These are phyloP conservation scores for Eulithis testata DNA, from an alignment of 2,888 invertebrate species.

Conservation along the genomic window DNA sequence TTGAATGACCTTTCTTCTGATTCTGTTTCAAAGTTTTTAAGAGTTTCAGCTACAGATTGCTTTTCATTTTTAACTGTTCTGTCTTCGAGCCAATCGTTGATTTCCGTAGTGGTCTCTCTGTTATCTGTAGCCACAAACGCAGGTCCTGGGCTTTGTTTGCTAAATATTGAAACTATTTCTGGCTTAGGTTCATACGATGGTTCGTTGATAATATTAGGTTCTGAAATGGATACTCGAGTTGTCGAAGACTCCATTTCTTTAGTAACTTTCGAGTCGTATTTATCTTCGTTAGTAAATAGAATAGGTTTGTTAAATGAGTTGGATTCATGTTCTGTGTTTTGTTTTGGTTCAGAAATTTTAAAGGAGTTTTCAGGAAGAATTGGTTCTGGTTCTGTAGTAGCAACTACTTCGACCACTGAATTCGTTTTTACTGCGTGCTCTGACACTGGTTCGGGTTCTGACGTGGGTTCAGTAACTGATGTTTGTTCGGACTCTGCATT, in stretches of 20 bases:
- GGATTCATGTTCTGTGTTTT: slow-evolving; percentile 33
- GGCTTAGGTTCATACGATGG: slow-evolving; percentile 62
- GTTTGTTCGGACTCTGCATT: slow-evolving; percentile 17
- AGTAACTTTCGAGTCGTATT: slow-evolving; percentile 41
- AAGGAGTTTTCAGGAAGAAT: slow-evolving; percentile 5
- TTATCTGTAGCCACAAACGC: slow-evolving; percentile 30
- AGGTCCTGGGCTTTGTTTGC: slow-evolving; percentile 39
- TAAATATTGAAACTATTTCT: slow-evolving; percentile 59
- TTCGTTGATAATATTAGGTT: slow-evolving; percentile 57
- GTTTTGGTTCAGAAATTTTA: slow-evolving; percentile 39
- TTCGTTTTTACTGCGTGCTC: slow-evolving; percentile 26
- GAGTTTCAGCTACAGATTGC: slow-evolving; percentile 15
- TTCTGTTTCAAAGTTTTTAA: slow-evolving; percentile 48
- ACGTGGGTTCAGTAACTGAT: slow-evolving; percentile 26
- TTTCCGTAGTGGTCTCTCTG: slow-evolving; percentile 49
- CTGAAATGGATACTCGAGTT: slow-evolving; percentile 53
- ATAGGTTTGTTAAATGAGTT: slow-evolving; percentile 44
- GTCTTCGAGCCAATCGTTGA: slow-evolving; percentile 62
- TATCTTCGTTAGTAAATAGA: slow-evolving; percentile 45
- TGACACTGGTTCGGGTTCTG: slow-evolving; percentile 20
- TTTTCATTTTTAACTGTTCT: slow-evolving; percentile 40
- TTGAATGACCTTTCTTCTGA: slow-evolving; percentile 64
- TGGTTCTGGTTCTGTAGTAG: slow-evolving; percentile 4
- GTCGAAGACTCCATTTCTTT: slow-evolving; percentile 52
- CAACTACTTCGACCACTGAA: not conserved